Evolutionary conservation across 2,113 vertebrate genomes (phyloP), one percentile per base, ranked within the genome.

Genomic region (Cyprinodon variegatus): DNA sequence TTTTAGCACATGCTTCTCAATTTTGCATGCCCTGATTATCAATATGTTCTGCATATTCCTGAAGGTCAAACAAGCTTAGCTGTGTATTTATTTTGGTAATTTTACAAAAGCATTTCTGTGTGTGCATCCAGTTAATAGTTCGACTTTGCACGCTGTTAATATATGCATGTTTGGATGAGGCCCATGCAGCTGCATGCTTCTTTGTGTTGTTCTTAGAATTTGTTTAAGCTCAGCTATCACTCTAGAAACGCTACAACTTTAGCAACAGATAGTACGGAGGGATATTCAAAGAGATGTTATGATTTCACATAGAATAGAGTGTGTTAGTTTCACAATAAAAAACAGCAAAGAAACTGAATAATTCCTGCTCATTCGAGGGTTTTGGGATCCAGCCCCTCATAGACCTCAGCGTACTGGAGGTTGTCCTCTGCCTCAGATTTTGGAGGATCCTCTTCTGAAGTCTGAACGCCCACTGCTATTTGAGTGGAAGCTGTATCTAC

Each of bases 301-400:
- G 72, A 69, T 78, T 74, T 74, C 4, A 68, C 45, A 72, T 11
- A 50, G 71, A 74, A 66, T 12, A 61, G 4, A 77, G 50, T 59
- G 3, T 3, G 29, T 61, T 36, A 15, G 13, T 39, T 7, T 11
- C 61, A 53, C 17, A 43, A 5, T 73, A 11, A 65, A n/a, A 38
- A 62, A 10, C 12, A 62, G 53, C 1, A 63, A 11, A 65, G 62
- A 68, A 50, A 53, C 45, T 65, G 53, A 65, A 15, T 14, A 7
- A 36, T 65, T 2, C 8, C 29, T 10, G 53, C 53, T 85, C 39
- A 85, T 13, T 89, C 77, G 59, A 83, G 53, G 67, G 60, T 15
- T 70, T 80, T 70, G 29, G 77, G 82, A 78, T 90, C 81, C 5
- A 77, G 77, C 39, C 80, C 85, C 57, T 89, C 40, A 37, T 83